phyloP scores from a whole-genome alignment of 2,797 vertebrate genomes.

The Ammospiza maritima region DNA sequence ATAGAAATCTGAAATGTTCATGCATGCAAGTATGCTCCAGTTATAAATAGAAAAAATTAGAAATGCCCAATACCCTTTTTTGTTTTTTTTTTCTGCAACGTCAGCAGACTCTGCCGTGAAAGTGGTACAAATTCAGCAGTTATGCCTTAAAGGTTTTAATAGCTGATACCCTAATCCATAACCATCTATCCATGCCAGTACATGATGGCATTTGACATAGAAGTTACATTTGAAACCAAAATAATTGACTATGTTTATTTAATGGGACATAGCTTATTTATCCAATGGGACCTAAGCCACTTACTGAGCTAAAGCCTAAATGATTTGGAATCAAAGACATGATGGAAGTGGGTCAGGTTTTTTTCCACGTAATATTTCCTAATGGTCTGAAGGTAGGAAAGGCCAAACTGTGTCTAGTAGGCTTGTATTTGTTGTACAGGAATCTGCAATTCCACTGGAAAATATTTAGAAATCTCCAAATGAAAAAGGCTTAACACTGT shows the following conservation, averaged over 20 bases:
- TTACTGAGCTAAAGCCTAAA: conserved; percentile 11
- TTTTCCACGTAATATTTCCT: not conserved
- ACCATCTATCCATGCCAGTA: not conserved
- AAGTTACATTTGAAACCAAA: not conserved
- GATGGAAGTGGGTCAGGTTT: not conserved
- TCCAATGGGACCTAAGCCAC: not conserved
- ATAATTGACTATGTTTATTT: not conserved
- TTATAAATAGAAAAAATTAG: not conserved
- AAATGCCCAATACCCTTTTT: not conserved
- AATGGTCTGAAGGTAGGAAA: not conserved
- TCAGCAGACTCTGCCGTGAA: not conserved
- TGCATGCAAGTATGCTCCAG: not conserved
- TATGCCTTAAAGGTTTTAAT: not conserved
- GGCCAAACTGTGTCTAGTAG: not conserved
- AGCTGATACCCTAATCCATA: not conserved
- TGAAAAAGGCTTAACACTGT: not conserved
- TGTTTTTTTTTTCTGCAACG: not conserved
- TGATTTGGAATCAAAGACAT: not conserved
- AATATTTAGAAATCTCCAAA: not conserved
- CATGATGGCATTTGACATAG: not conserved
- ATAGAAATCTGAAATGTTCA: not conserved
- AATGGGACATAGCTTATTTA: not conserved
- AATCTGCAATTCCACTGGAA: not conserved
- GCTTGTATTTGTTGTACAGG: not conserved
- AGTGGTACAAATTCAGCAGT: not conserved